Evolutionary conservation across 2,888 invertebrate species (phyloP).

Genomic region (Orthosia gothica): DNA sequence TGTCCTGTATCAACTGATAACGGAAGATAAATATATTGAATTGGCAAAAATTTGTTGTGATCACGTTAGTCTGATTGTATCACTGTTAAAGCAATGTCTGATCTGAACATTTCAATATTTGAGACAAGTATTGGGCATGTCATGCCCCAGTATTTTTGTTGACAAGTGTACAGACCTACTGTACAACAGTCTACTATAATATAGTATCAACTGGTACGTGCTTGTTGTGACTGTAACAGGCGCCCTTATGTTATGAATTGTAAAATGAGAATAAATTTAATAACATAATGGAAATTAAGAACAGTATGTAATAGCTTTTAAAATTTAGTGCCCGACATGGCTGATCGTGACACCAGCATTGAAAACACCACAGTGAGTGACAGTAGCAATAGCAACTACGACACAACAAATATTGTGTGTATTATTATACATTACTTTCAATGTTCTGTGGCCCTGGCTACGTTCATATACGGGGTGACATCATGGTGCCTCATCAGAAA

Average conservation of each 20-base stretch:
- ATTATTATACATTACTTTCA: constrained; percentile 20
- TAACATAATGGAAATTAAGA: background rate
- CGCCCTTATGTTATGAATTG: background rate
- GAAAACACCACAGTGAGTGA: background rate
- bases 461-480: constrained; percentile 23
- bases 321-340: background rate
- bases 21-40: constrained; percentile 2
- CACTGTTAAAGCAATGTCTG: background rate
- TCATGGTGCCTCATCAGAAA: constrained; percentile 30
- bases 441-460: background rate
- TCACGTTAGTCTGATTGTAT: constrained; percentile 7
- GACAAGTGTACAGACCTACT: background rate
- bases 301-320: background rate
- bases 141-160: too few species aligned
- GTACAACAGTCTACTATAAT: background rate
- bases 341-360: background rate
- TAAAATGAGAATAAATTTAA: background rate
- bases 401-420: background rate
- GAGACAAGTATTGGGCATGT: background rate
- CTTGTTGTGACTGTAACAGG: background rate
- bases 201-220: background rate
- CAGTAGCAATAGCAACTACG: background rate
- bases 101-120: background rate
- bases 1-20: constrained; percentile 14
- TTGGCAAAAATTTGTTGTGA: constrained; percentile 2